Evolutionary conservation across 2,113 vertebrate species (phyloP), one percentile per base, ranked within the genome.

Genomic region (Heterotis niloticus): DNA sequence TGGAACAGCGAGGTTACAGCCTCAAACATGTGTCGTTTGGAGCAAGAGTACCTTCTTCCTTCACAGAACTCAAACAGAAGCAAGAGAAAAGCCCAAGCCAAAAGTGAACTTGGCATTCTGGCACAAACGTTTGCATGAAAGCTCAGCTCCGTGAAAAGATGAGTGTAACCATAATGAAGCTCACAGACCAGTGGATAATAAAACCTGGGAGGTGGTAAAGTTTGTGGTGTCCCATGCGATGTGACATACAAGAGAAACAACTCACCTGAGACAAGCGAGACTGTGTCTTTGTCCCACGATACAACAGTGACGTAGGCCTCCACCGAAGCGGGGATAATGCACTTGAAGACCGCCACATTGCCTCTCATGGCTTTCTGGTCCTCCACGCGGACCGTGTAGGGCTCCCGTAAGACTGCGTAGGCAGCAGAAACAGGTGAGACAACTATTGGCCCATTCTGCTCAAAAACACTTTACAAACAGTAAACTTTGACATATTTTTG

Each of bases 361-460:
- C 98, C 98, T 95, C 98, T 94, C 96, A 98, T 98, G 93, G 97
- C 96, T 95, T 96, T 98, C 94, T 98, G 98, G 93, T 99, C 98
- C 85, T 97, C 97, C 94, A 98, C 97, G 87, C 97, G 92, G 90
- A 99, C 96, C 84, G 97, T 98, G 91, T 99, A 98, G 90, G 98
- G 97, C 92, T 99, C 98, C 90, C 97, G 94, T 91, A 98, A 96
- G 89, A 99, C 98, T 99, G 86, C 1, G 81, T 76, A 26, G 34
- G 60, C 28, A 52, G 0, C 57, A 13, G 1, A 24, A 18, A 24
- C 11, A 83, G 82, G 16, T 0, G 20, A 77, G 64, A 17, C 59
- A 0, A 10, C 67, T 29, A 28, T 20, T 34, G 17, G 13, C 77
- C 23, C 34, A 74, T 28, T 86, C 60, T 64, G 17, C 79, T 28